Evolutionary conservation across 2,113 vertebrate genomes (phyloP).

Genomic region (Cromileptes altivelis): DNA sequence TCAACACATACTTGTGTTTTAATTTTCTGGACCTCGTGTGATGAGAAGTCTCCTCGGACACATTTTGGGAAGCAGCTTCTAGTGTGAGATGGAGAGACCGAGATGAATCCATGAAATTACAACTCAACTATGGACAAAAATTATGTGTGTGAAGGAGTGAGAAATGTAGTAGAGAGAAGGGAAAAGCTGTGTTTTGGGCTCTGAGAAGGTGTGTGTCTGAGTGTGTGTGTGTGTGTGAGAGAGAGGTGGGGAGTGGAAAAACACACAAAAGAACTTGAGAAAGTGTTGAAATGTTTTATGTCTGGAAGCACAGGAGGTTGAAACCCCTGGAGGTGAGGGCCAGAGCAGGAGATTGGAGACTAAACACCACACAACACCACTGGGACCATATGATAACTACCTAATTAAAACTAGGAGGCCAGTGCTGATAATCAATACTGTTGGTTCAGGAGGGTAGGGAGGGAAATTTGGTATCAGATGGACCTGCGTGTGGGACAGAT

Average conservation of each 20-base stretch:
- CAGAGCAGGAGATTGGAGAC: constrained; percentile 69
- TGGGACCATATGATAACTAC: constrained; percentile 60
- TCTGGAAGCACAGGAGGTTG: constrained; percentile 72
- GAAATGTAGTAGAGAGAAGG: constrained; percentile 29
- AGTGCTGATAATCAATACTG: constrained; percentile 71
- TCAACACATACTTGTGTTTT: constrained; percentile 48
- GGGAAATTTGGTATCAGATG: constrained; percentile 58
- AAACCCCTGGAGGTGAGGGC: constrained; percentile 71
- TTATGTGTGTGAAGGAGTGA: not conserved
- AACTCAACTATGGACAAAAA: constrained; percentile 12
- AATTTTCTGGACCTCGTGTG: constrained; percentile 39
- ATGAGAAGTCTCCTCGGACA: constrained; percentile 38
- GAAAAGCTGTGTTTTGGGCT: constrained; percentile 39
- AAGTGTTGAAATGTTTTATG: constrained; percentile 83
- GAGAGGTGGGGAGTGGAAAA: constrained; percentile 72
- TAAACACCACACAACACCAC: constrained; percentile 65
- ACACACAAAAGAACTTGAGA: constrained; percentile 79
- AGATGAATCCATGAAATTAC: constrained; percentile 28
- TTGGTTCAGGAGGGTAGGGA: constrained; percentile 46
- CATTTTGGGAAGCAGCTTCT: constrained; percentile 32
- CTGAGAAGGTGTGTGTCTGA: constrained; percentile 39
- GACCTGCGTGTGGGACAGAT: constrained; percentile 39
- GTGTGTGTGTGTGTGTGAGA: constrained; percentile 17
- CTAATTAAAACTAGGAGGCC: constrained; percentile 66
- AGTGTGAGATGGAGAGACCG: not conserved